phyloP scores from a whole-genome alignment of 2,113 vertebrate genomes.

The Astur gentilis region DNA sequence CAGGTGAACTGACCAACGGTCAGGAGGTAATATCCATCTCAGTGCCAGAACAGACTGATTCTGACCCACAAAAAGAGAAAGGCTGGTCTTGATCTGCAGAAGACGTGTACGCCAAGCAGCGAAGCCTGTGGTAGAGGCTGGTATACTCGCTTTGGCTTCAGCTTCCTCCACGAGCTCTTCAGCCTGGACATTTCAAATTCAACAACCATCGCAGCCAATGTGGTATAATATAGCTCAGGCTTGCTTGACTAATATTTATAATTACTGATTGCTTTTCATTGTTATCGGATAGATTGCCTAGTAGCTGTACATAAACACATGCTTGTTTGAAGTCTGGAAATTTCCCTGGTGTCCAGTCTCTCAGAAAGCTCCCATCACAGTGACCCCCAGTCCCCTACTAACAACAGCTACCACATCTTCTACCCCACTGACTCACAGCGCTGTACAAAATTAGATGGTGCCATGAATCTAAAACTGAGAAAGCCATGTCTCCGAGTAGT shows the following conservation, averaged over 20 bases:
- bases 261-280: background rate
- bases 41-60: background rate
- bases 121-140: background rate
- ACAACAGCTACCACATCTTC: background rate
- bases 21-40: no score
- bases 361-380: background rate
- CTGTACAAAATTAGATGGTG: no score
- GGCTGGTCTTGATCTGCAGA: background rate
- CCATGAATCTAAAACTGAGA: background rate
- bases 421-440: background rate
- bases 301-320: background rate
- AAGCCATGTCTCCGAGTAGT: rapidly evolving
- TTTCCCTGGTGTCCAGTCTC: background rate
- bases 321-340: background rate
- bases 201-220: background rate
- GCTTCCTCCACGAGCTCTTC: background rate
- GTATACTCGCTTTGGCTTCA: background rate
- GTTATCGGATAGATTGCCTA: background rate
- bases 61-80: background rate
- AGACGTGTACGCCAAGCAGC: rapidly evolving
- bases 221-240: rapidly evolving
- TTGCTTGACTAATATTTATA: background rate
- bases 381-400: background rate
- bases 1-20: background rate
- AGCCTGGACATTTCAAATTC: background rate